A percentile compares a stretch with the other conserved stretches of the same genome.
Conservation (phyloP, 2,113 vertebrate genomes). For the Oryctolagus cuniculus region DNA sequence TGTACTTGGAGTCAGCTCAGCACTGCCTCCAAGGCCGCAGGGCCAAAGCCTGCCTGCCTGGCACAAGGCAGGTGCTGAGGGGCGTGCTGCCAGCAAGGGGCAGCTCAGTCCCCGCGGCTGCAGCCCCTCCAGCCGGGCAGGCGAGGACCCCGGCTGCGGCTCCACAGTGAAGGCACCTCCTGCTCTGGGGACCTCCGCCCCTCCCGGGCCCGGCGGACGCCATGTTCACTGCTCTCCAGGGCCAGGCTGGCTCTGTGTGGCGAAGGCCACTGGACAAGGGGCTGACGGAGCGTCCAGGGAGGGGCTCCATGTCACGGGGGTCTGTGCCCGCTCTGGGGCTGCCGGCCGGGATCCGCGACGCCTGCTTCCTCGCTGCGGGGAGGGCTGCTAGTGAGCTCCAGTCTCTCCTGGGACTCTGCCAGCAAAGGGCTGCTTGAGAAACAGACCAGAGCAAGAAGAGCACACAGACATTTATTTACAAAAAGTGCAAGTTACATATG, state of each 20-base stretch:
- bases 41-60: neutral
- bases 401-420: accelerated
- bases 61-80: neutral
- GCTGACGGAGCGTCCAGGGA: neutral
- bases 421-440: neutral
- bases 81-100: neutral
- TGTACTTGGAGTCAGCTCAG: neutral
- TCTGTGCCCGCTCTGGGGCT: neutral
- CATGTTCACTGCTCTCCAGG: too few relatives aligned
- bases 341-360: too few relatives aligned
- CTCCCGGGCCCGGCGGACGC: neutral
- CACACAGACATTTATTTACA: conserved; percentile 90
- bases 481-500: conserved; percentile 89
- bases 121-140: neutral
- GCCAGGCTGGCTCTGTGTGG: too few relatives aligned
- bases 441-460: conserved; percentile 62
- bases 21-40: neutral
- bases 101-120: neutral
- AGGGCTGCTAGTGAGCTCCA: neutral
- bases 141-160: too few relatives aligned
- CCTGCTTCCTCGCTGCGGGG: neutral
- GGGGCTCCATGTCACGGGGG: neutral
- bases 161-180: neutral
- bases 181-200: neutral
- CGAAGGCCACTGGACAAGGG: neutral